Evolutionary conservation across 2,888 invertebrate species (phyloP).

Genomic region (Crocallis elinguaria): DNA sequence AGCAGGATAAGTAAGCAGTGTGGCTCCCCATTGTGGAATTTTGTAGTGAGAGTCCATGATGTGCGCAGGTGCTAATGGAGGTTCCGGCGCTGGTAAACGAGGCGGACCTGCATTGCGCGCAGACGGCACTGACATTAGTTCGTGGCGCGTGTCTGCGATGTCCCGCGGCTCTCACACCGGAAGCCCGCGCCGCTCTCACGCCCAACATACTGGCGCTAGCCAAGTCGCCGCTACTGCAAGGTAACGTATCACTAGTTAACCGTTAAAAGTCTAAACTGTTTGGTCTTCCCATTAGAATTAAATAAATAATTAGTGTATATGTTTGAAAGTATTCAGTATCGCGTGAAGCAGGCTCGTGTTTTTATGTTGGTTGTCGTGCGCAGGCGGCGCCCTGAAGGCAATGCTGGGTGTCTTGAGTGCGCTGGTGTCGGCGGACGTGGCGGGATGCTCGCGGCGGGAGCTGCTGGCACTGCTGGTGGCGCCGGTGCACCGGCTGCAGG

Average conservation of each 20-base stretch:
- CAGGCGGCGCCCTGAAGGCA: slow-evolving; percentile 95
- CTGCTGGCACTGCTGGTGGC: slow-evolving; percentile 91
- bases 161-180: slow-evolving; percentile 90
- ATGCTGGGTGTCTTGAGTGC: slow-evolving; percentile 97
- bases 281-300: too few species aligned
- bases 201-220: slow-evolving; percentile 94
- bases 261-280: too few species aligned
- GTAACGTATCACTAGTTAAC: too few species aligned
- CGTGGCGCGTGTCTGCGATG: slow-evolving; percentile 92
- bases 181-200: slow-evolving; percentile 90
- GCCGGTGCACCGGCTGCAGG: slow-evolving; percentile 84
- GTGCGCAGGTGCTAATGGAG: slow-evolving; percentile 90
- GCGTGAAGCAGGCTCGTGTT: too few species aligned
- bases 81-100: slow-evolving; percentile 96
- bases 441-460: slow-evolving; percentile 92
- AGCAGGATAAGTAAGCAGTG: too few species aligned
- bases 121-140: slow-evolving; percentile 92
- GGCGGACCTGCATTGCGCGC: slow-evolving; percentile 98
- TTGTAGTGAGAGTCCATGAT: too few species aligned
- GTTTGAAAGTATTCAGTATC: too few species aligned
- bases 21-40: too few species aligned
- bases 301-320: too few species aligned
- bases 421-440: slow-evolving; percentile 92
- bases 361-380: too few species aligned
- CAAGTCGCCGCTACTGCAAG: slow-evolving; percentile 96